Conservation (phyloP, 2,113 vertebrate genomes). For the Fregetta grallaria region DNA sequence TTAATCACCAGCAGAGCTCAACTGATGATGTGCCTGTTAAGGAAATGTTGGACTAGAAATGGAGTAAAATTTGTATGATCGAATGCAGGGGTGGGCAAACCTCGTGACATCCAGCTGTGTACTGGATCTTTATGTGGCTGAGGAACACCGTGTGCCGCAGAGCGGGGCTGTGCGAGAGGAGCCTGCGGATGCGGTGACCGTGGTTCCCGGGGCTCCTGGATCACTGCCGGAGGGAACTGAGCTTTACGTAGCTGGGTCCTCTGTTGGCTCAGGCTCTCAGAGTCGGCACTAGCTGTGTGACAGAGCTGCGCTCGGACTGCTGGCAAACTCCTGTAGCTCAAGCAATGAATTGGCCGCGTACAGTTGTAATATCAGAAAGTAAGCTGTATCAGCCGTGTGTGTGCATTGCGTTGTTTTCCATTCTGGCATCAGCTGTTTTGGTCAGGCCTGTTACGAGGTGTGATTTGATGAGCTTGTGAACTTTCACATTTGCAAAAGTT, state of each 20-base stretch:
- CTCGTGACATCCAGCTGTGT: not conserved
- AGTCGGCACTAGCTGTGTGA: fast-evolving
- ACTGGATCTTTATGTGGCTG: not conserved
- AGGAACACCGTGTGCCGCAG: not conserved
- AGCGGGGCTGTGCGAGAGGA: not conserved
- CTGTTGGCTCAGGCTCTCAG: not conserved
- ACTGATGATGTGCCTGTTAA: not conserved
- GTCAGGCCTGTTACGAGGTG: not conserved
- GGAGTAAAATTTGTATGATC: not conserved
- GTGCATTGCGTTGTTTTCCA: not conserved
- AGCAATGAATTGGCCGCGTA: not conserved
- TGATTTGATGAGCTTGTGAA: not conserved
- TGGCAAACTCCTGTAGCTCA: not conserved
- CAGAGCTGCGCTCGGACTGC: not conserved
- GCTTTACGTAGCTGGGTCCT: not conserved
- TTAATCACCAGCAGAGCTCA: not conserved
- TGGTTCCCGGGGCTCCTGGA: not conserved
- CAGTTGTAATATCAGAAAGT: fast-evolving
- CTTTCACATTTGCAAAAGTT: not conserved
- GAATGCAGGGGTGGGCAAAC: not conserved
- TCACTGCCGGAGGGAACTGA: fast-evolving
- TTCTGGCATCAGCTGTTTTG: not conserved
- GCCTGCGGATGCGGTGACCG: not conserved
- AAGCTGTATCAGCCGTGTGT: fast-evolving
- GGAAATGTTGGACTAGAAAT: not conserved